Percentiles rank a stretch among this genome's conserved stretches.
Conservation (phyloP, 1,140 invertebrate species). For the Drosophila fuyamai region DNA sequence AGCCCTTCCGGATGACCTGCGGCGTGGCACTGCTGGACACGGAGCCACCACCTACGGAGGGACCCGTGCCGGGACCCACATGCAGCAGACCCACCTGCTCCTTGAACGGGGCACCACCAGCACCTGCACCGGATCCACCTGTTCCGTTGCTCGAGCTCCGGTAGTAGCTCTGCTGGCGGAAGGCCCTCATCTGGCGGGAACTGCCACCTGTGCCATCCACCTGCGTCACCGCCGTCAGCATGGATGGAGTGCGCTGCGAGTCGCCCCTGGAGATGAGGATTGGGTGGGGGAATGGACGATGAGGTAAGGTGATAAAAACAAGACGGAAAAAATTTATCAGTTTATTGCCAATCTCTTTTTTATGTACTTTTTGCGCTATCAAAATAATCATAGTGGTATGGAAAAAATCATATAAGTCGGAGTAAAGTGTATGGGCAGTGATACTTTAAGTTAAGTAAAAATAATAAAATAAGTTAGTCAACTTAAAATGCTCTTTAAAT, state of each 20-base stretch:
- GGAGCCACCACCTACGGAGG: neutral
- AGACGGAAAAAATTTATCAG: constrained; percentile 25
- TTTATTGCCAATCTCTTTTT: constrained; percentile 30
- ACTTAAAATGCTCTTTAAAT: too few species aligned
- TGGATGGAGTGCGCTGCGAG: constrained; percentile 79
- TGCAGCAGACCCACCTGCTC: constrained; percentile 74
- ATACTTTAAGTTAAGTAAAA: too few species aligned
- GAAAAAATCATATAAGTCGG: constrained; percentile 10
- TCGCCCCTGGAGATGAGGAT: constrained; percentile 63
- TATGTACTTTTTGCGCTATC: constrained; percentile 1
- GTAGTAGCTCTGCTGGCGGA: constrained; percentile 80
- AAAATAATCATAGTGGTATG: constrained; percentile 8
- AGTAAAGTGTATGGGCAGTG: too few species aligned
- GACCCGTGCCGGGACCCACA: constrained; percentile 38
- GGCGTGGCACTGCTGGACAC: constrained; percentile 47
- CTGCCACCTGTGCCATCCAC: constrained; percentile 68
- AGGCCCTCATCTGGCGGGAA: constrained; percentile 68
- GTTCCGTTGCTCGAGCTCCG: constrained; percentile 64
- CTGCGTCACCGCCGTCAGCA: constrained; percentile 81
- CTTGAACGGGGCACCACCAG: constrained; percentile 43
- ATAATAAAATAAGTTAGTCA: too few species aligned
- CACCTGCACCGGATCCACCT: constrained; percentile 1
- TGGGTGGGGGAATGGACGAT: constrained; percentile 6
- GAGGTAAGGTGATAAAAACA: constrained; percentile 18
- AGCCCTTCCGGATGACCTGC: constrained; percentile 62